These are phyloP conservation scores for Tragelaphus strepsiceros DNA, from an alignment of 2,113 vertebrate genomes.

Conservation along the genomic window DNA sequence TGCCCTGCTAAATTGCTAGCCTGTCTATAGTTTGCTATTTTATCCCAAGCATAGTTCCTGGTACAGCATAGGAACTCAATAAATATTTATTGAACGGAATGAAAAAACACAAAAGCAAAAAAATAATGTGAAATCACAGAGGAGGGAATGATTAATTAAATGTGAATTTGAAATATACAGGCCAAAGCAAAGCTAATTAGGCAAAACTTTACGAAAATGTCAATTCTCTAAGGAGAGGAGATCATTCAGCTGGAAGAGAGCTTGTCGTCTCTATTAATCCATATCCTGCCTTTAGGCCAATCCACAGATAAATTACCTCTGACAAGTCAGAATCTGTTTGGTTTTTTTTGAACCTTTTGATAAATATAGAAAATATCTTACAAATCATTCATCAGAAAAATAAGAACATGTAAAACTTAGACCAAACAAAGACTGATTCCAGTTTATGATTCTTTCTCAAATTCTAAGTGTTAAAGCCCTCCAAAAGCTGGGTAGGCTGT, in stretches of 20 bases:
- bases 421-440: background rate
- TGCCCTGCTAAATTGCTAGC: background rate
- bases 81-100: slow-evolving; percentile 14
- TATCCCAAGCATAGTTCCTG: background rate
- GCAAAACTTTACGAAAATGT: slow-evolving; percentile 53
- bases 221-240: slow-evolving; percentile 33
- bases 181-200: slow-evolving; percentile 46
- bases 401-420: background rate
- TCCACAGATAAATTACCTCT: slow-evolving; percentile 42
- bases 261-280: slow-evolving; percentile 6
- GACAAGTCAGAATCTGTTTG: slow-evolving; percentile 38
- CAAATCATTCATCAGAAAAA: background rate
- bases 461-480: background rate
- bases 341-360: background rate
- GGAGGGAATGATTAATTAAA: slow-evolving; percentile 46
- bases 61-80: background rate
- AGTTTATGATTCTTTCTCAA: background rate
- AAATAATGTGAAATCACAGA: slow-evolving; percentile 14
- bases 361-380: slow-evolving; percentile 31
- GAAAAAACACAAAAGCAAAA: slow-evolving; percentile 22
- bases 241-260: background rate
- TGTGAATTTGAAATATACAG: slow-evolving; percentile 22
- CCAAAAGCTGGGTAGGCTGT: background rate
- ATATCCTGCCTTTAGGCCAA: slow-evolving; percentile 18
- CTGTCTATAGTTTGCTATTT: background rate